These are phyloP conservation scores for Lagopus leucura DNA, from an alignment of 2,113 vertebrate genomes.

Conservation along the genomic window DNA sequence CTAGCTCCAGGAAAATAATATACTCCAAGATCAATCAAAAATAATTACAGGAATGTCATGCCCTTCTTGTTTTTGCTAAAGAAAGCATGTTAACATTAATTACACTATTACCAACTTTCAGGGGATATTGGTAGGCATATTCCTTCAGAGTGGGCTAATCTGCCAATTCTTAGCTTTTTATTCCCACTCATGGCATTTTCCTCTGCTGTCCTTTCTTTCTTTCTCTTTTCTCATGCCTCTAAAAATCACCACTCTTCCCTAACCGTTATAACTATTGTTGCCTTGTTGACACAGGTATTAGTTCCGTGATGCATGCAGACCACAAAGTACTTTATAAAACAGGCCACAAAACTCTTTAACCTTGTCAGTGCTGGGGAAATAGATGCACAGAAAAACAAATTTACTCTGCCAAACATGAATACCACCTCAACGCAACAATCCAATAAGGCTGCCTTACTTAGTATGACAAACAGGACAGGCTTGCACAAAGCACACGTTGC, in stretches of 20 bases:
- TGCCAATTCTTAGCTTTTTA: background rate
- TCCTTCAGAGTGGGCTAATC: background rate
- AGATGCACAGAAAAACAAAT: background rate
- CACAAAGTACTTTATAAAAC: background rate
- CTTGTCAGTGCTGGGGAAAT: background rate
- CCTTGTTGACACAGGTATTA: constrained; percentile 4
- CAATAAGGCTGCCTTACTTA: background rate
- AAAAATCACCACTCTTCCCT: background rate
- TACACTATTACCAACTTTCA: background rate
- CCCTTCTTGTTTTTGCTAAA: background rate
- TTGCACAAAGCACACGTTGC: background rate
- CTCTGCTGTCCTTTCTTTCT: background rate
- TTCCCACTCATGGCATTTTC: background rate
- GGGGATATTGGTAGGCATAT: background rate
- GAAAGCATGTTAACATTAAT: background rate
- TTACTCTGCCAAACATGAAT: background rate
- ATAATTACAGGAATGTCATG: background rate
- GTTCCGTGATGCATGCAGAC: background rate
- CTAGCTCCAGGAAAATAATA: background rate
- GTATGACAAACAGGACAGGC: background rate
- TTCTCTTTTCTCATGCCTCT: background rate
- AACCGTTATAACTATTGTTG: background rate
- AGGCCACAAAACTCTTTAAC: background rate
- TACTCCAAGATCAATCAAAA: background rate
- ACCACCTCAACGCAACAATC: background rate